Evolutionary conservation across 2,113 vertebrate species (phyloP).

Genomic region (Microtus pennsylvanicus): DNA sequence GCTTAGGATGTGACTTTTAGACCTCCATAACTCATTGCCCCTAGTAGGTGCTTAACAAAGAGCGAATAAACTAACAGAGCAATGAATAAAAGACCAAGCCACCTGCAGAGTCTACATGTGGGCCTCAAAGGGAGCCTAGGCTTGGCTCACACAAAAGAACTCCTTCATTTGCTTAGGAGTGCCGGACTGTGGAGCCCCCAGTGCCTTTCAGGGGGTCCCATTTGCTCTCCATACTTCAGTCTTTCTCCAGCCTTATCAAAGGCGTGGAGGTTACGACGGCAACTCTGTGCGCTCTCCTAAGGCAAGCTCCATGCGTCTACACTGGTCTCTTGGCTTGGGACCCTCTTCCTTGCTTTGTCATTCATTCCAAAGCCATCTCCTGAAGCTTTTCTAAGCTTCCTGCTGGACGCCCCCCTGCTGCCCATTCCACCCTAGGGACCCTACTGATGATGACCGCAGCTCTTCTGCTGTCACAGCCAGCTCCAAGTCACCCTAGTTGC

Average conservation of each 20-base stretch:
- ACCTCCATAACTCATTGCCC: neutral
- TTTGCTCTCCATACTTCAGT: neutral
- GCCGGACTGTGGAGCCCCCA: neutral
- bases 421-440: neutral
- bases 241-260: neutral
- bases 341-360: neutral
- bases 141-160: neutral
- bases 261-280: neutral
- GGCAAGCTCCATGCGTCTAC: neutral
- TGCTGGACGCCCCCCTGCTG: neutral
- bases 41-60: neutral
- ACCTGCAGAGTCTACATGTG: neutral
- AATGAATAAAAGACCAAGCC: neutral
- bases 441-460: rapidly evolving
- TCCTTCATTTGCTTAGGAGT: no score
- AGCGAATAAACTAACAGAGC: neutral
- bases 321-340: neutral
- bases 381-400: neutral
- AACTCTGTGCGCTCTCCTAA: neutral
- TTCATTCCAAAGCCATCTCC: neutral
- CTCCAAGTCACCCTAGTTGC: rapidly evolving
- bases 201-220: neutral
- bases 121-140: neutral
- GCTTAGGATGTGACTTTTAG: neutral
- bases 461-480: rapidly evolving